Conservation (phyloP, 2,888 invertebrate species). For the Lamellibrachia satsuma region DNA sequence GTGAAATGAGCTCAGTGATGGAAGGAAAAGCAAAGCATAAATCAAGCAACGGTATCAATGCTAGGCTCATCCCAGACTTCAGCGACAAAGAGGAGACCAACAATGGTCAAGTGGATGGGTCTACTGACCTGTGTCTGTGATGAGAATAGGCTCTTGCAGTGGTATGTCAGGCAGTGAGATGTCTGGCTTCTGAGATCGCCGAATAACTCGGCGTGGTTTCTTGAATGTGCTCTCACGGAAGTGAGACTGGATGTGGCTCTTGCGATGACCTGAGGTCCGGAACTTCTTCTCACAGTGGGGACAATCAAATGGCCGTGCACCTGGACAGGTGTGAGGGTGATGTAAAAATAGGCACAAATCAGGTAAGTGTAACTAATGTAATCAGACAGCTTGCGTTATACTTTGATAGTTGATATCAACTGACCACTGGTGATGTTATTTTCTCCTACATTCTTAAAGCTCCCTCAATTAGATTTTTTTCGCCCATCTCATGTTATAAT, state of each 20-base stretch:
- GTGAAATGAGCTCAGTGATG: no score
- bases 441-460: background rate
- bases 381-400: background rate
- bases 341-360: background rate
- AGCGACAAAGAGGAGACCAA: background rate
- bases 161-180: constrained; percentile 65
- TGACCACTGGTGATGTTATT: background rate
- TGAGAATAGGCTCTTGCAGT: constrained; percentile 70
- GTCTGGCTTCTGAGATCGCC: constrained; percentile 44
- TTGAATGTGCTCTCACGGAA: constrained; percentile 42
- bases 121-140: constrained; percentile 67
- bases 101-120: background rate
- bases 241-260: constrained; percentile 59
- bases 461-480: no score
- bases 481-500: no score
- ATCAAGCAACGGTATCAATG: no score
- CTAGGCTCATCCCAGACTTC: no score
- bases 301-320: constrained; percentile 66
- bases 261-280: constrained; percentile 63
- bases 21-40: no score
- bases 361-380: background rate
- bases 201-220: constrained; percentile 42
- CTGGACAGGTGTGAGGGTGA: constrained; percentile 43
- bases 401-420: no score
- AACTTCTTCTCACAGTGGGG: constrained; percentile 62